phyloP scores from a whole-genome alignment of 2,797 vertebrate genomes.

The Ibycter americanus region DNA sequence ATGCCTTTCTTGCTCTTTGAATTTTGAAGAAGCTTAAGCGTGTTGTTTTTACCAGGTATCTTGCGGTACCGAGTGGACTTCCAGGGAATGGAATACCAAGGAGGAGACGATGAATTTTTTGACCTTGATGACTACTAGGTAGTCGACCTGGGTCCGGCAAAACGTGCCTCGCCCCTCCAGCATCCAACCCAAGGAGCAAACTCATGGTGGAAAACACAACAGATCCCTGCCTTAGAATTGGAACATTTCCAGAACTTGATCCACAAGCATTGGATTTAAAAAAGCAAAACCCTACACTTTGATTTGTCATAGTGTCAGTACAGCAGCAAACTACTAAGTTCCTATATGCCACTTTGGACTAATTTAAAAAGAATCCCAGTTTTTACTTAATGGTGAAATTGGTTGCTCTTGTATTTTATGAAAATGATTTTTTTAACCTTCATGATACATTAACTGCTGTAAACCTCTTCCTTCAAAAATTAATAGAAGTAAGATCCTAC shows the following conservation, averaged over 20 bases:
- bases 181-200: constrained; percentile 87
- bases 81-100: constrained; percentile 99
- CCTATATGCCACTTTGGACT: constrained; percentile 83
- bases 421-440: constrained; percentile 97
- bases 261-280: constrained; percentile 80
- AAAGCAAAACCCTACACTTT: constrained; percentile 80
- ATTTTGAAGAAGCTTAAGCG: background rate
- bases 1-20: background rate
- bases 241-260: constrained; percentile 85
- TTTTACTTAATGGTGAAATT: constrained; percentile 93
- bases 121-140: constrained; percentile 99
- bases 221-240: constrained; percentile 88
- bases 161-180: constrained; percentile 85
- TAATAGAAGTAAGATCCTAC: constrained; percentile 80
- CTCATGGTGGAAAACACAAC: constrained; percentile 84
- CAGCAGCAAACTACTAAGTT: constrained; percentile 87
- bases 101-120: constrained; percentile 98
- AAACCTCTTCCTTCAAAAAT: constrained; percentile 79
- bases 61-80: constrained; percentile 99
- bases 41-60: constrained; percentile 85
- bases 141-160: constrained; percentile 89
- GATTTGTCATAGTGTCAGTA: constrained; percentile 85
- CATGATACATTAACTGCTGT: constrained; percentile 87
- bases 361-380: constrained; percentile 86
- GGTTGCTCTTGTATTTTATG: constrained; percentile 99